Evolutionary conservation across 2,888 invertebrate genomes (phyloP).

Genomic region (Leptinotarsa tumamoca): DNA sequence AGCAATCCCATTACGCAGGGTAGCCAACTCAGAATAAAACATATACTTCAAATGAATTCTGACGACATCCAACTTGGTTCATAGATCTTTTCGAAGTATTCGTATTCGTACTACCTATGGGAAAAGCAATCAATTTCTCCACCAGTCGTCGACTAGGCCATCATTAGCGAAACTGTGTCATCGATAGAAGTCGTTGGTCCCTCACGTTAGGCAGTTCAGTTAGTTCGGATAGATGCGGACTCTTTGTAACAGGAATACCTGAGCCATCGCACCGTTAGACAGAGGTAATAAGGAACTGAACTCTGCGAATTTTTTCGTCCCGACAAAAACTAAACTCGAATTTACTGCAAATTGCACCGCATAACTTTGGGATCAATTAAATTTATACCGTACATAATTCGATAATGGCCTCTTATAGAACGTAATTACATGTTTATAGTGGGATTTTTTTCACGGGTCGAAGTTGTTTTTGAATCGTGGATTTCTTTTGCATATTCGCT

Average conservation of each 20-base stretch:
- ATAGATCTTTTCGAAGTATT: no score
- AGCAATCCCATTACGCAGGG: no score
- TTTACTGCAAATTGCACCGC: constrained; percentile 32
- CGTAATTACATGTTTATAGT: neutral
- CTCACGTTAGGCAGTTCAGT: constrained; percentile 19
- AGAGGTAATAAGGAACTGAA: constrained; percentile 28
- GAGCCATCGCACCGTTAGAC: constrained; percentile 17
- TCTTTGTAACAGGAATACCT: neutral
- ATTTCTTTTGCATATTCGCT: neutral
- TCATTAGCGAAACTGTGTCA: constrained; percentile 45
- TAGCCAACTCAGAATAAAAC: no score
- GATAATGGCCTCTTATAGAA: constrained; percentile 6
- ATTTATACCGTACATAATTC: constrained; percentile 18
- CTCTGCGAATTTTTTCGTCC: constrained; percentile 17
- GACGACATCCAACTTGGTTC: no score
- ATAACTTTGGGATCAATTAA: constrained; percentile 17
- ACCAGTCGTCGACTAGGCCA: constrained; percentile 27
- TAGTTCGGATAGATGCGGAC: constrained; percentile 2
- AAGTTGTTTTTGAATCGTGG: neutral
- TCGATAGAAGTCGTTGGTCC: constrained; percentile 32
- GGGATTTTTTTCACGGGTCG: neutral
- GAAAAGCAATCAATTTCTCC: constrained; percentile 43
- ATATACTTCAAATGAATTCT: no score
- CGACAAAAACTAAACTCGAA: constrained; percentile 25
- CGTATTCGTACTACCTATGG: constrained; percentile 2